Base-by-base conservation (phyloP, 2,888 invertebrate genomes). In the Cantharis flavilabris region DNA sequence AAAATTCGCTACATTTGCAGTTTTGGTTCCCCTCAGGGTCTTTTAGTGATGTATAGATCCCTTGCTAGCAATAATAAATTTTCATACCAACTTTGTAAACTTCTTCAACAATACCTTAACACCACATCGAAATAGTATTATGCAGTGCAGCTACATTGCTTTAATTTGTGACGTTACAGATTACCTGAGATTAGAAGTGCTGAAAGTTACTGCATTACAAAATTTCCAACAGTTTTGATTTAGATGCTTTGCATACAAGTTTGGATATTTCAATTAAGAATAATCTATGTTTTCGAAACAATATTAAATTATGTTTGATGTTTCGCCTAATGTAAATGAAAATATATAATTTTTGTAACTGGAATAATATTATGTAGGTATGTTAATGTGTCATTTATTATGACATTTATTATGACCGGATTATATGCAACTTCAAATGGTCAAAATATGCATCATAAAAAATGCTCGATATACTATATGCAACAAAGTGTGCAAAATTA, bases 21-120 rank as follows among this genome's bases (percentile, higher is more conserved):
- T 77, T 77, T 74, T 73, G 69, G 74, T 62, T 77, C 74, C 71
- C 77, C 73, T 77, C 63, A 69, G 71, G 30, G 69, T 77, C 71
- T 73, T 74, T 72, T 73, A 74, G 74, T 77, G 77, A 77, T 77
- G 69, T 74, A 77, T 77, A 69, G 63, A 74, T 77, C 77, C 77
- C 77, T 69, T 71, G 77, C 69, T 71, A 69, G 71, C 77, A 74
- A 74, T 77, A 77, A 77, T 77, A 77, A 77, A 77, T 77, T 77
- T 77, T 74, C 77, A 74, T 77, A 65, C 73, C 71, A 77, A 77
- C 77, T 77, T 77, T 74, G 74, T 64, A 70, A 77, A 77, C 71
- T 77, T 77, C 77, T 77, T 77, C 74, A 77, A 77, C 74, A 77
- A 77, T 77, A 71, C 77, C 71, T 69, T 71, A 74, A 71, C 71